phyloP scores from a whole-genome alignment of 1,140 invertebrate species.

The Cepaea nemoralis region DNA sequence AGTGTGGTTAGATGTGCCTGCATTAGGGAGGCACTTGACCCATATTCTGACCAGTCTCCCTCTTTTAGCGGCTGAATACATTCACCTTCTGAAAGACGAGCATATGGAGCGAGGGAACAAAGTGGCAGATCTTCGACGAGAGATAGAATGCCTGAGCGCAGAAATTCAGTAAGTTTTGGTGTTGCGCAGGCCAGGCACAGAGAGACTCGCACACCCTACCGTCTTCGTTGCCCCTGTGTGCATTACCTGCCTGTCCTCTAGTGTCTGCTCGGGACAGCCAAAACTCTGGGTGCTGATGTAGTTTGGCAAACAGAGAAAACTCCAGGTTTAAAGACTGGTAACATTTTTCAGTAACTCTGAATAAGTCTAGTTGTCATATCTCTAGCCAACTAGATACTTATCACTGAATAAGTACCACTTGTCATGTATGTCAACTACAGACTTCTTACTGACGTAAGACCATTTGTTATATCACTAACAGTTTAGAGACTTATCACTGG shows the following conservation, averaged over 20 bases:
- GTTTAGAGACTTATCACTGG: not conserved
- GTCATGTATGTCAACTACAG: not conserved
- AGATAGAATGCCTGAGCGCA: constrained; percentile 40
- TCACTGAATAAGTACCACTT: not conserved
- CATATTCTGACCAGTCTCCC: constrained; percentile 45
- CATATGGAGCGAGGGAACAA: constrained; percentile 36
- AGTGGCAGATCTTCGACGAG: constrained; percentile 35
- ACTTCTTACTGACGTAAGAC: not conserved
- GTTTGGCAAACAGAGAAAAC: not conserved
- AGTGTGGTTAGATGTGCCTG: constrained; percentile 35
- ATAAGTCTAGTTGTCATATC: constrained; percentile 21
- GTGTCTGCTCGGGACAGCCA: constrained; percentile 8
- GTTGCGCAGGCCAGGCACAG: constrained; percentile 19
- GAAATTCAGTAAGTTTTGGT: constrained; percentile 44
- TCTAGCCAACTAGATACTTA: not conserved
- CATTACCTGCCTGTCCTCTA: not conserved
- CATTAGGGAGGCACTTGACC: constrained; percentile 43
- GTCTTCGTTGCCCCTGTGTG: not conserved
- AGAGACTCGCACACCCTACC: not conserved
- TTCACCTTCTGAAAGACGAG: constrained; percentile 42
- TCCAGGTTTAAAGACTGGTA: not conserved
- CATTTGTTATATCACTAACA: not conserved
- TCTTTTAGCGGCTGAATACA: constrained; percentile 43
- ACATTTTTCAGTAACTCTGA: constrained; percentile 27
- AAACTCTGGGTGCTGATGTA: not conserved